Conservation (phyloP, 2,113 vertebrate genomes). For the Zosterops hypoxanthus region DNA sequence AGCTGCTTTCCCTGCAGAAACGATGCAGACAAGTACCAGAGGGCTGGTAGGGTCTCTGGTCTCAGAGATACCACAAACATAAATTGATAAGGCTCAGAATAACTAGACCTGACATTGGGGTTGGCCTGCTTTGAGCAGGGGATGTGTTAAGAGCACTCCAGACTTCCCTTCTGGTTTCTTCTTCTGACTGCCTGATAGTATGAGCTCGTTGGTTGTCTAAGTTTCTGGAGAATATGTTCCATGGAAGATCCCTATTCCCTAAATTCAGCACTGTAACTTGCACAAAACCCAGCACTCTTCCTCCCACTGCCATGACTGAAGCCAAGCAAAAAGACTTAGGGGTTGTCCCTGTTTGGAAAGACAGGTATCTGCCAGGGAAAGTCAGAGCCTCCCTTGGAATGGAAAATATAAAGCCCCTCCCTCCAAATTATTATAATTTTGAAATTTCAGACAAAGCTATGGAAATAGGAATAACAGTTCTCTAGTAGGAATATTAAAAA, state of each 20-base stretch:
- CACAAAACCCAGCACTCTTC: not conserved
- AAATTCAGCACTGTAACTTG: not conserved
- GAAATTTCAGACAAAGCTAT: not conserved
- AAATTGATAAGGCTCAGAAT: not conserved
- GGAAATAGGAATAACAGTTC: not conserved
- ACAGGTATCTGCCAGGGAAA: not conserved
- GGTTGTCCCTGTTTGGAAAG: not conserved
- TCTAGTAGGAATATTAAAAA: not conserved
- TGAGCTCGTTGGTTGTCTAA: not conserved
- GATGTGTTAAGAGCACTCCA: not conserved
- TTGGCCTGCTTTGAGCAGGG: not conserved
- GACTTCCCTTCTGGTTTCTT: not conserved
- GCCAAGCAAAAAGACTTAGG: not conserved
- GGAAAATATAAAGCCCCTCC: not conserved
- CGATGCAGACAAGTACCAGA: not conserved
- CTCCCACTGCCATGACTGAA: not conserved
- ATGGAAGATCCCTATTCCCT: not conserved
- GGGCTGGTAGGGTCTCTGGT: not conserved
- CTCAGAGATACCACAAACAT: not conserved
- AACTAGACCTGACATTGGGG: not conserved
- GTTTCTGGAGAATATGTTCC: not conserved
- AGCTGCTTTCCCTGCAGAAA: not conserved
- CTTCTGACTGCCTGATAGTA: not conserved
- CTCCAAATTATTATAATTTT: not conserved
- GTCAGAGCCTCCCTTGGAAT: not conserved